These are phyloP conservation scores for Catalaphyllia jardinei DNA, from an alignment of 64 coral and sea anemone genomes.

Conservation along the genomic window DNA sequence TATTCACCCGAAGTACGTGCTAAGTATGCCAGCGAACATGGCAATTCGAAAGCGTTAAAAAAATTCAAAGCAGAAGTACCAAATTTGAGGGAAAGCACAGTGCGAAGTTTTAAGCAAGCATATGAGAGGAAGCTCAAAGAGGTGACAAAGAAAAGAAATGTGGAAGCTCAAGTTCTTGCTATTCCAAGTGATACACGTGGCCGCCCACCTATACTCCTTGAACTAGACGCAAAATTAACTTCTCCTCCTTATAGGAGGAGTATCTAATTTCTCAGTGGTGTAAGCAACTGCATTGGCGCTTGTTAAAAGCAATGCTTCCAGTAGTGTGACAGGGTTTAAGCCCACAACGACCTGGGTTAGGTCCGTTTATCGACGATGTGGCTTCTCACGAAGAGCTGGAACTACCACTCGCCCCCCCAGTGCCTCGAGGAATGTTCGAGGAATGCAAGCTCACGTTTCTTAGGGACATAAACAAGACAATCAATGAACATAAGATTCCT, in stretches of 20 bases:
- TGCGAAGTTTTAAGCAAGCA: not conserved
- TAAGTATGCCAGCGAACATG: too few relatives aligned
- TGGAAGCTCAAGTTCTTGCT: not conserved
- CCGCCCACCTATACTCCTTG: not conserved
- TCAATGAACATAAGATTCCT: not conserved
- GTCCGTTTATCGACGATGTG: slow-evolving; percentile 10
- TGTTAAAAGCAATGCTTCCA: not conserved
- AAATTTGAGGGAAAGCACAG: not conserved
- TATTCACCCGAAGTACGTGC: too few relatives aligned
- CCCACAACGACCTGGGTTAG: not conserved
- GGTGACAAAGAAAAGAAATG: not conserved
- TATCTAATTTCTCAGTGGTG: not conserved
- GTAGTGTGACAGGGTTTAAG: too few relatives aligned
- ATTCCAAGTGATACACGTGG: not conserved
- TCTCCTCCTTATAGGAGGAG: not conserved
- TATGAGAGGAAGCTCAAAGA: too few relatives aligned
- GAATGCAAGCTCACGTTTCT: slow-evolving; percentile 36
- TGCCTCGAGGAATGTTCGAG: slow-evolving; percentile 15
- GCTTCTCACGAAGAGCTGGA: slow-evolving; percentile 27
- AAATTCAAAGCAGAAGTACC: too few relatives aligned
- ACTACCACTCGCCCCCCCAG: slow-evolving; percentile 17
- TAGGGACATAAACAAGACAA: not conserved
- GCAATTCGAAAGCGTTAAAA: too few relatives aligned
- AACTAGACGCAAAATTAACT: not conserved
- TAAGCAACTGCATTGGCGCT: not conserved